These are phyloP conservation scores for Drosophila parthenogenetica DNA, from an alignment of 2,888 invertebrate species.

Conservation along the genomic window DNA sequence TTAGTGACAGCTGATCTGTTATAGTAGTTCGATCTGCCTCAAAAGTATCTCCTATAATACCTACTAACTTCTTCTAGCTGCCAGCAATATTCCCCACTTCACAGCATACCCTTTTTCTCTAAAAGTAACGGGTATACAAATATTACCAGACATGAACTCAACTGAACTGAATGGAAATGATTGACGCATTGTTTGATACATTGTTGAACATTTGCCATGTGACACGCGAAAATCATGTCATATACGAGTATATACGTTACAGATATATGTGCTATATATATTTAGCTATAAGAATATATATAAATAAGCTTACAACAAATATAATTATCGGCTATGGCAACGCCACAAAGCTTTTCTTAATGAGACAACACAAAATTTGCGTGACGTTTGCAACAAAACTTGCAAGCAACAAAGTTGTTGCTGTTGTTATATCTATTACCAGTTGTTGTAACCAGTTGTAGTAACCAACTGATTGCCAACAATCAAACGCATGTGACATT, in stretches of 20 bases:
- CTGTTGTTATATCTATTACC: neutral
- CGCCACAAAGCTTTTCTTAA: constrained; percentile 69
- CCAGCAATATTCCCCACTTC: no score
- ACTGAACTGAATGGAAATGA: constrained; percentile 47
- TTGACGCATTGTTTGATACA: constrained; percentile 67
- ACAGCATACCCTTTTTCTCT: no score
- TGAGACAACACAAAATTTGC: constrained; percentile 83
- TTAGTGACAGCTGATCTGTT: no score
- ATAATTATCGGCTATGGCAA: constrained; percentile 56
- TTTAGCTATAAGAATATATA: neutral
- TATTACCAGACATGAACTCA: constrained; percentile 26
- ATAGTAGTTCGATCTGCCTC: no score
- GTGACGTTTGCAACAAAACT: constrained; percentile 65
- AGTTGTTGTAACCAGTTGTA: neutral
- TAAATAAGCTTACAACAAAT: constrained; percentile 14
- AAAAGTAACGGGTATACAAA: no score
- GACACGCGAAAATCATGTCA: constrained; percentile 73
- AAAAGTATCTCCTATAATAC: no score
- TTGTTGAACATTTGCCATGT: constrained; percentile 68
- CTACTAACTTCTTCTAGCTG: no score
- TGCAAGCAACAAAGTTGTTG: constrained; percentile 36
- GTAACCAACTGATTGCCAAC: constrained; percentile 33
- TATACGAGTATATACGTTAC: neutral
- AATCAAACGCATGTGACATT: constrained; percentile 66
- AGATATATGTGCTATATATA: neutral